Percentiles rank a stretch among this genome's conserved stretches.
Evolutionary conservation across 2,888 invertebrate genomes (phyloP).

Genomic region (Agriopis aurantiaria): DNA sequence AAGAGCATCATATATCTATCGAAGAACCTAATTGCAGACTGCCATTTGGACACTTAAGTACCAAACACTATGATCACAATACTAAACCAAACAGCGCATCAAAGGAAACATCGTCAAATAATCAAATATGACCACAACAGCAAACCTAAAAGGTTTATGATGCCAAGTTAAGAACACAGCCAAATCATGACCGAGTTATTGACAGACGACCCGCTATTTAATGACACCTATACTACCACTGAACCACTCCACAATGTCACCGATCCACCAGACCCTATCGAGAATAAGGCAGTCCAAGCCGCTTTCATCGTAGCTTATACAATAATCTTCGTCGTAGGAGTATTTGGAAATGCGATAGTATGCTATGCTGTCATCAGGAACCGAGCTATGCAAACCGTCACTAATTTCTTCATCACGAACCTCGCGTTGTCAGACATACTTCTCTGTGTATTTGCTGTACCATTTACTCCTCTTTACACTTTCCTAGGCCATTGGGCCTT

Average conservation of each 20-base stretch:
- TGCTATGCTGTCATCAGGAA: slow-evolving; percentile 95
- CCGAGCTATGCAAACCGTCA: slow-evolving; percentile 96
- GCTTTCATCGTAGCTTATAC: slow-evolving; percentile 92
- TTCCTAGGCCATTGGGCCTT: slow-evolving; percentile 95
- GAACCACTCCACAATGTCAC: slow-evolving; percentile 61
- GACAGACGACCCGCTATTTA: slow-evolving; percentile 61
- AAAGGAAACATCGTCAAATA: slow-evolving; percentile 47
- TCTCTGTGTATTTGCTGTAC: slow-evolving; percentile 94
- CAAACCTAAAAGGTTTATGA: slow-evolving; percentile 73
- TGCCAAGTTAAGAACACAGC: slow-evolving; percentile 68
- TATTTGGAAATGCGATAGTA: slow-evolving; percentile 94
- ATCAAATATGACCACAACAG: slow-evolving; percentile 63
- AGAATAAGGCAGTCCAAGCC: slow-evolving; percentile 89
- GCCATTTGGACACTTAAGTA: slow-evolving; percentile 3
- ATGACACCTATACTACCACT: slow-evolving; percentile 56
- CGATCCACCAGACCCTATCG: slow-evolving; percentile 83
- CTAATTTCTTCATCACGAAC: slow-evolving; percentile 96
- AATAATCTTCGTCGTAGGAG: slow-evolving; percentile 92
- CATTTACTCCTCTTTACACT: slow-evolving; percentile 95
- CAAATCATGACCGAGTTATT: slow-evolving; percentile 76
- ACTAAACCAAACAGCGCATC: slow-evolving; percentile 44
- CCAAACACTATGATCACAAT: slow-evolving; percentile 61
- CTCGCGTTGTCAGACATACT: slow-evolving; percentile 95
- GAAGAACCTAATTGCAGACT: slow-evolving; percentile 8
- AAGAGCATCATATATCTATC: background rate